Evolutionary conservation across 2,888 invertebrate species (phyloP).

Genomic region (Neoascia interrupta): DNA sequence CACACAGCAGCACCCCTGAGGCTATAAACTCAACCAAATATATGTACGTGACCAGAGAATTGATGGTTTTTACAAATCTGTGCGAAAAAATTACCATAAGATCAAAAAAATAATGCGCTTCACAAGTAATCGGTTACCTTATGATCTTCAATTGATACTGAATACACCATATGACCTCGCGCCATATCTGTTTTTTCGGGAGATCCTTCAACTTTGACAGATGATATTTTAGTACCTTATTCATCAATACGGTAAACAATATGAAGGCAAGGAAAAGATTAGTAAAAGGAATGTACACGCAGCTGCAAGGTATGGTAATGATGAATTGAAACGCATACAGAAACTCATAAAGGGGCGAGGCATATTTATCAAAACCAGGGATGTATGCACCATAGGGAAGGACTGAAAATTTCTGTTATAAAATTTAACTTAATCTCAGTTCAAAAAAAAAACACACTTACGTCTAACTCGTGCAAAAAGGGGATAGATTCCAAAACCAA

Average conservation of each 20-base stretch:
- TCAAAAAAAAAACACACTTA: no score
- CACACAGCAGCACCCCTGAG: constrained; percentile 75
- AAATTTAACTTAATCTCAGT: no score
- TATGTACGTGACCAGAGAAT: no score
- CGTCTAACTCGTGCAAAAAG: no score
- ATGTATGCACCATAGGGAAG: constrained; percentile 73
- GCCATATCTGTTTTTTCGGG: constrained; percentile 39
- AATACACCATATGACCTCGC: constrained; percentile 73
- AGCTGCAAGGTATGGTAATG: constrained; percentile 74
- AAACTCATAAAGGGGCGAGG: constrained; percentile 73
- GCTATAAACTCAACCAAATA: constrained; percentile 59
- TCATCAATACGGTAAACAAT: constrained; percentile 73
- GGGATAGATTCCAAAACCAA: no score
- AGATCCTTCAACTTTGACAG: constrained; percentile 69
- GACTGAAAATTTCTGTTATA: no score
- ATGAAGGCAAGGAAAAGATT: constrained; percentile 73
- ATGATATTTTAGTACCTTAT: constrained; percentile 72
- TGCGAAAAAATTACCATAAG: constrained; percentile 66
- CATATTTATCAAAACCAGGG: constrained; percentile 71
- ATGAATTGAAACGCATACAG: constrained; percentile 72
- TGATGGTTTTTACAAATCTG: no score
- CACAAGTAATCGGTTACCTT: constrained; percentile 71
- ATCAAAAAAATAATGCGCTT: constrained; percentile 53
- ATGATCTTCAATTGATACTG: constrained; percentile 73
- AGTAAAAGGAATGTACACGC: constrained; percentile 75